Conservation (phyloP, 2,797 vertebrate species). For the Helostoma temminkii region DNA sequence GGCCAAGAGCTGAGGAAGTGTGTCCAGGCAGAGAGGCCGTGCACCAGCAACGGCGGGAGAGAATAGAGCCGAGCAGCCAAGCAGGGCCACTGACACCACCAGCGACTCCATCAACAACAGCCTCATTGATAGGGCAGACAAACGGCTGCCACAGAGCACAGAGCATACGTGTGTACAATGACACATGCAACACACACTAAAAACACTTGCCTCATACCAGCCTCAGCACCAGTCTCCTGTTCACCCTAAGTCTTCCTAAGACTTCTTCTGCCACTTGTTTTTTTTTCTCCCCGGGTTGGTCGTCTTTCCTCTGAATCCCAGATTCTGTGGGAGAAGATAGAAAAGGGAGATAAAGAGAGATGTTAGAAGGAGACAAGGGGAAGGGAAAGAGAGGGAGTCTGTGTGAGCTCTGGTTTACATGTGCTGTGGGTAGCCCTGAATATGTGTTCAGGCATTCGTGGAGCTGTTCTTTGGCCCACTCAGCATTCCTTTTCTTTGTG, state of each 20-base stretch:
- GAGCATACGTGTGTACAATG: slow-evolving; percentile 68
- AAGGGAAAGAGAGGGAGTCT: slow-evolving; percentile 69
- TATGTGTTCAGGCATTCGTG: slow-evolving; percentile 81
- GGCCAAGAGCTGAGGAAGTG: slow-evolving; percentile 48
- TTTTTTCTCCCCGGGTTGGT: slow-evolving; percentile 53
- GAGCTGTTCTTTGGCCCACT: slow-evolving; percentile 79
- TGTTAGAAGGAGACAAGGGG: slow-evolving; percentile 51
- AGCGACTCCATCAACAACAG: slow-evolving; percentile 62
- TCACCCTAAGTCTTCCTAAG: slow-evolving; percentile 66
- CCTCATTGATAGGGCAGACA: slow-evolving; percentile 75
- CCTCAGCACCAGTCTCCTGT: slow-evolving; percentile 79
- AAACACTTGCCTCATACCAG: slow-evolving; percentile 87
- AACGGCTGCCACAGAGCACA: slow-evolving; percentile 70
- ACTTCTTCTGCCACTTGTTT: slow-evolving; percentile 31
- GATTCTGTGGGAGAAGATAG: slow-evolving; percentile 47
- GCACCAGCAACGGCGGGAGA: slow-evolving; percentile 52
- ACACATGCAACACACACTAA: slow-evolving; percentile 47
- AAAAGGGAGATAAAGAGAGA: slow-evolving; percentile 50
- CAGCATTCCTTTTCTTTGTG: slow-evolving; percentile 76
- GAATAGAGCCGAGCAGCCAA: slow-evolving; percentile 57
- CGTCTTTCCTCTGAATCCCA: slow-evolving; percentile 43
- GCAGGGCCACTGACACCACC: slow-evolving; percentile 70
- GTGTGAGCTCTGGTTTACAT: slow-evolving; percentile 69
- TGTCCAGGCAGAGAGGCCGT: slow-evolving; percentile 40
- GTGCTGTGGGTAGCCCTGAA: slow-evolving; percentile 82